Percentiles rank a stretch among this genome's conserved stretches.
phyloP scores from a whole-genome alignment of 2,888 invertebrate genomes.

The Orthonychiurus folsomi region DNA sequence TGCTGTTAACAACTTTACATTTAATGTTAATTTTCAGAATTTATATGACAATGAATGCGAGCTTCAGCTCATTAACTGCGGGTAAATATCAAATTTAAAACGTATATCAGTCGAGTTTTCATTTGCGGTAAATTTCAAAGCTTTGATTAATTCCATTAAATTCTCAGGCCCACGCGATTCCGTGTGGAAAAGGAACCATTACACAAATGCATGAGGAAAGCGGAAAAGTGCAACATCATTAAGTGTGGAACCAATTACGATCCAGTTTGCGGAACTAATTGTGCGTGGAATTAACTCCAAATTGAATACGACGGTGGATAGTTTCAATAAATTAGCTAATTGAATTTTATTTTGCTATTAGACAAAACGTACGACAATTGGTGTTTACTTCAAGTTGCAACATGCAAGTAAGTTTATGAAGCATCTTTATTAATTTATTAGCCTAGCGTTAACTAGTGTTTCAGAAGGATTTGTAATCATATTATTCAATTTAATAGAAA shows the following conservation, averaged over 20 bases:
- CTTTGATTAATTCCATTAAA: constrained; percentile 15
- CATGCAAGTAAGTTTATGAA: constrained; percentile 63
- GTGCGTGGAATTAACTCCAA: too few species aligned
- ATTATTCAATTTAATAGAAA: constrained; percentile 53
- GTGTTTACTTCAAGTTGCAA: constrained; percentile 71
- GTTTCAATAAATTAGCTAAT: too few species aligned
- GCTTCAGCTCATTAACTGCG: constrained; percentile 78
- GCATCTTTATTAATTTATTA: neutral
- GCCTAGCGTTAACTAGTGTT: too few species aligned
- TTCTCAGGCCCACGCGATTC: constrained; percentile 41
- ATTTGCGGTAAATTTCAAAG: neutral
- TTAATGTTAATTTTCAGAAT: too few species aligned
- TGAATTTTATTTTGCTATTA: too few species aligned
- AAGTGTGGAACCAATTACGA: constrained; percentile 46
- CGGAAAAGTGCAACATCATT: constrained; percentile 65
- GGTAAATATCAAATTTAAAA: constrained; percentile 51
- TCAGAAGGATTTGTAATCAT: constrained; percentile 40
- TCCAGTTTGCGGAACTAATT: constrained; percentile 82
- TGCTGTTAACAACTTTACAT: too few species aligned
- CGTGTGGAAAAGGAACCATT: constrained; percentile 55
- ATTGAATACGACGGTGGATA: too few species aligned
- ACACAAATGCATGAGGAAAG: constrained; percentile 66
- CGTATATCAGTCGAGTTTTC: neutral
- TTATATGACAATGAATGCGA: constrained; percentile 82
- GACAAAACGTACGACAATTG: constrained; percentile 74